Evolutionary conservation across 2,888 invertebrate genomes (phyloP).

Genomic region (Calliopum simillimum): DNA sequence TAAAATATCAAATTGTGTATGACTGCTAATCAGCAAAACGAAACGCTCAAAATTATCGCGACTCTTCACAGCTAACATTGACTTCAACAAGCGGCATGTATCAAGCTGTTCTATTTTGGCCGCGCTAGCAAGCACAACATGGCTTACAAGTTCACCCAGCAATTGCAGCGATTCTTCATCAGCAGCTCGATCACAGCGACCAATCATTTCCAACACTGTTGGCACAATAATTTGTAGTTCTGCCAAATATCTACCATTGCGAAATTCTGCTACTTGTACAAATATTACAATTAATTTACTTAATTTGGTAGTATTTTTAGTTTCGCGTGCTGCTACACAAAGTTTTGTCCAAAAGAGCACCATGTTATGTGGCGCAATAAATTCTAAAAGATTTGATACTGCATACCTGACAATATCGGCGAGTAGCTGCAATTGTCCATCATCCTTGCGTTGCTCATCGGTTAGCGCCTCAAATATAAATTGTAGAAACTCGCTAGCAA

Average conservation of each 20-base stretch:
- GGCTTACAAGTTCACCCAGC: slow-evolving; percentile 68
- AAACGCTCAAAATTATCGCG: slow-evolving; percentile 73
- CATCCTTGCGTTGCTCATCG: slow-evolving; percentile 52
- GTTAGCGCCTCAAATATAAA: slow-evolving; percentile 74
- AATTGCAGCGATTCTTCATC: slow-evolving; percentile 39
- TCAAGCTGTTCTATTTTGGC: slow-evolving; percentile 79
- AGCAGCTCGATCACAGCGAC: slow-evolving; percentile 36
- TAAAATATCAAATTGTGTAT: slow-evolving; percentile 79
- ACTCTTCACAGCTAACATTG: slow-evolving; percentile 72
- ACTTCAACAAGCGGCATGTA: slow-evolving; percentile 76
- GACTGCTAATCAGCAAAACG: slow-evolving; percentile 74
- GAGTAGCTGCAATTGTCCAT: slow-evolving; percentile 50
- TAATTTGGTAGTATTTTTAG: slow-evolving; percentile 46
- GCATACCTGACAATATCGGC: slow-evolving; percentile 76
- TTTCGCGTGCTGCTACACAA: slow-evolving; percentile 61
- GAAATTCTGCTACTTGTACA: slow-evolving; percentile 73
- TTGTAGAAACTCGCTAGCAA: slow-evolving; percentile 78
- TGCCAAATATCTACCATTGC: slow-evolving; percentile 74
- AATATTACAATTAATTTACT: slow-evolving; percentile 71
- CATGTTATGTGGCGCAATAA: slow-evolving; percentile 75
- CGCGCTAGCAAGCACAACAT: slow-evolving; percentile 73
- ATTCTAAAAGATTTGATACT: slow-evolving; percentile 73
- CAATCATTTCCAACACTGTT: slow-evolving; percentile 66
- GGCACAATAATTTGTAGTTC: slow-evolving; percentile 73
- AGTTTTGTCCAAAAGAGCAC: slow-evolving; percentile 75